Conservation (phyloP, 2,888 invertebrate genomes). For the Pristionchus maxplancki region DNA sequence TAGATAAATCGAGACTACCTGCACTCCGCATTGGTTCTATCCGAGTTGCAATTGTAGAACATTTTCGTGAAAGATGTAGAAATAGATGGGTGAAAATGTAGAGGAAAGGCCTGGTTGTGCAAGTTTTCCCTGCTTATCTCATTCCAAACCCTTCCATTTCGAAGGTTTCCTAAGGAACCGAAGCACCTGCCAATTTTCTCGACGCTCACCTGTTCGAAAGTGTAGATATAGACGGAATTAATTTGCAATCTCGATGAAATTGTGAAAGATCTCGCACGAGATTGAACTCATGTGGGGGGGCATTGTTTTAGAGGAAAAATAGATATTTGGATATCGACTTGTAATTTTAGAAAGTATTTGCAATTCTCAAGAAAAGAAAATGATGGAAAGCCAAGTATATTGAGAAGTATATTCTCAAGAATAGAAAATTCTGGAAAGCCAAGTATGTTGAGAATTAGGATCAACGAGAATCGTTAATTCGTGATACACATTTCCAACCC, state of each 20-base stretch:
- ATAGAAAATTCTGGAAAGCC: too few species aligned
- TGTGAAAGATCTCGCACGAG: background rate
- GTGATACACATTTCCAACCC: too few species aligned
- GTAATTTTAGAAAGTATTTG: too few species aligned
- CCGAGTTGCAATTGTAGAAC: background rate
- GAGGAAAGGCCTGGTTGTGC: background rate
- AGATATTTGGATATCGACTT: too few species aligned
- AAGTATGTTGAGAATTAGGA: too few species aligned
- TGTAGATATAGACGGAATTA: background rate
- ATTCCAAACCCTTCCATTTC: background rate
- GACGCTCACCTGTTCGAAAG: background rate
- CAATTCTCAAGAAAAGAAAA: too few species aligned
- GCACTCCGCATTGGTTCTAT: background rate
- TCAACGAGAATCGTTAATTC: too few species aligned
- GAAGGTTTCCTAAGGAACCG: conserved; percentile 6
- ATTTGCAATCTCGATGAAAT: background rate
- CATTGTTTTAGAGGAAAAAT: background rate
- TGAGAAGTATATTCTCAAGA: too few species aligned
- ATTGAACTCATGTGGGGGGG: background rate
- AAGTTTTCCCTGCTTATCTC: background rate
- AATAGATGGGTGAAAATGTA: background rate
- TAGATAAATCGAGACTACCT: background rate
- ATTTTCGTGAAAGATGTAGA: background rate
- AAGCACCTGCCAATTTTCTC: background rate
- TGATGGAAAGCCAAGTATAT: too few species aligned